Evolutionary conservation across 2,797 vertebrate genomes (phyloP).

Genomic region (Gymnopithys bicolor): DNA sequence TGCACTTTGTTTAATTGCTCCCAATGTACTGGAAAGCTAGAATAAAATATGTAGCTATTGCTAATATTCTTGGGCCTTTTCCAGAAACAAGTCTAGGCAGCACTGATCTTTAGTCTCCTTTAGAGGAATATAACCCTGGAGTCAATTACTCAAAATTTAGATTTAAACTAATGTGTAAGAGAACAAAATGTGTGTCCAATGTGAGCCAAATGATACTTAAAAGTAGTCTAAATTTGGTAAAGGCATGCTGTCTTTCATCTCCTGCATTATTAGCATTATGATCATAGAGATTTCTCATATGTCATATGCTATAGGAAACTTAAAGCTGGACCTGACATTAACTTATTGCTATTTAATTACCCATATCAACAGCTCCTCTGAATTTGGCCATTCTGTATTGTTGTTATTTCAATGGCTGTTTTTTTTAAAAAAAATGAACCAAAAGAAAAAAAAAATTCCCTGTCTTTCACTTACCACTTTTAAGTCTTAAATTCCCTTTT

Average conservation of each 20-base stretch:
- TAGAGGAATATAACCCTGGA: not conserved
- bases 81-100: not conserved
- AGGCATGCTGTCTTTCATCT: not conserved
- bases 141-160: slow-evolving; percentile 2
- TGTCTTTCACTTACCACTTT: not conserved
- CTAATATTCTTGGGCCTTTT: not conserved
- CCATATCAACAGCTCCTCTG: not conserved
- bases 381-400: not conserved
- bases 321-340: not conserved
- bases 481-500: not conserved
- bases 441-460: not conserved
- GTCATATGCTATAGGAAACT: not conserved
- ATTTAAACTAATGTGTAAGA: not conserved
- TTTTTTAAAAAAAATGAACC: not conserved
- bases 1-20: not conserved
- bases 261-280: not conserved
- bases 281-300: not conserved
- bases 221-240: not conserved
- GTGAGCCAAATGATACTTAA: not conserved
- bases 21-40: not conserved
- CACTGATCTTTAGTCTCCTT: not conserved
- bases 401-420: not conserved
- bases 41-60: not conserved
- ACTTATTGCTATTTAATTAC: not conserved
- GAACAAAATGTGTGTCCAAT: not conserved